A percentile compares a stretch with the other conserved stretches of the same genome.
phyloP scores from a whole-genome alignment of 2,797 vertebrate genomes.

The Alosa sapidissima region DNA sequence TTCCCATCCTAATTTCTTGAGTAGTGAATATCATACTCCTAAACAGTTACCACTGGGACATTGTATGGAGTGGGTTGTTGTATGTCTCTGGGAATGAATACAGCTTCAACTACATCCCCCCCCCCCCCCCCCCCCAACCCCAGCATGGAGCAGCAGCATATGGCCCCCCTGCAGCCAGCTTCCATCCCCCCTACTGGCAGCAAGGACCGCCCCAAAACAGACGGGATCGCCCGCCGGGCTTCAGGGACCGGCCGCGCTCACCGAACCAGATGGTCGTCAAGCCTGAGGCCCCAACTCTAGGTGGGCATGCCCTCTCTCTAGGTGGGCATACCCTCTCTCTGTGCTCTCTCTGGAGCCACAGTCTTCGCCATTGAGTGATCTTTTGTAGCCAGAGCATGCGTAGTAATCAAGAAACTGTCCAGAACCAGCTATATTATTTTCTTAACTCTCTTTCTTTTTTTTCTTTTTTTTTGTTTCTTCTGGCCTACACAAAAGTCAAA shows the following conservation, averaged over 20 bases:
- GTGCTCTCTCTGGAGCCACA: neutral
- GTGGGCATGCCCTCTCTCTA: slow-evolving; percentile 67
- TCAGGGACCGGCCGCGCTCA: slow-evolving; percentile 92
- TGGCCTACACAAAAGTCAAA: too few relatives aligned
- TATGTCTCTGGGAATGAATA: neutral
- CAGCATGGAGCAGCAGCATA: slow-evolving; percentile 96
- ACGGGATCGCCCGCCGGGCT: slow-evolving; percentile 87
- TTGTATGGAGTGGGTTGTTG: neutral
- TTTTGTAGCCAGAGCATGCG: too few relatives aligned
- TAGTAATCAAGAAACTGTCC: too few relatives aligned
- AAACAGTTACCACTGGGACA: neutral
- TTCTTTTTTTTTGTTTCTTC: too few relatives aligned
- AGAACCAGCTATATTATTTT: too few relatives aligned
- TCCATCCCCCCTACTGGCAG: slow-evolving; percentile 95
- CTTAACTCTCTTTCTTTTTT: too few relatives aligned
- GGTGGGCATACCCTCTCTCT: slow-evolving; percentile 62
- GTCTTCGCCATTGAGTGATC: too few relatives aligned
- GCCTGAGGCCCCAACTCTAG: slow-evolving; percentile 81
- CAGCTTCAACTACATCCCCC: neutral
- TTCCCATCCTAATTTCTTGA: neutral
- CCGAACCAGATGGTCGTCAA: slow-evolving; percentile 91
- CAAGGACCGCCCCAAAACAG: slow-evolving; percentile 91
- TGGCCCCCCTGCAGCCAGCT: slow-evolving; percentile 85
- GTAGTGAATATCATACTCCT: neutral
- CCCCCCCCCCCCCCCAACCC: slow-evolving; percentile 47